Conservation (phyloP, 2,888 invertebrate genomes). For the Eilema griseolum region DNA sequence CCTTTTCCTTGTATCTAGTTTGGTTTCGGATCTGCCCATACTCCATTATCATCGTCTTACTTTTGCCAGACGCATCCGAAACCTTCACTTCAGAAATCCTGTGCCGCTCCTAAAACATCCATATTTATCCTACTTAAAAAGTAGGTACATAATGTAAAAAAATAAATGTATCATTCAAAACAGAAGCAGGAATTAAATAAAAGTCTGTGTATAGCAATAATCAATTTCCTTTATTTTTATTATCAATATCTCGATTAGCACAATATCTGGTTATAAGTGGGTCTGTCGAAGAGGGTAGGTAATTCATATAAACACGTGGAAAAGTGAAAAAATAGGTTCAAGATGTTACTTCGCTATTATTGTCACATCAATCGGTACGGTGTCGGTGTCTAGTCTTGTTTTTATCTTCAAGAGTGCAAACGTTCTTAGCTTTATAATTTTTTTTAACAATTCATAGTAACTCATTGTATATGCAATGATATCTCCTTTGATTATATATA, state of each 20-base stretch:
- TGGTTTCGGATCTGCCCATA: no score
- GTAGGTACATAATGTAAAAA: no score
- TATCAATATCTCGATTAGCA: constrained; percentile 57
- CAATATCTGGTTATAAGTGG: constrained; percentile 54
- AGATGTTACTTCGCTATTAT: constrained; percentile 70
- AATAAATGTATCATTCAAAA: not conserved
- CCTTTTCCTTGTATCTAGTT: no score
- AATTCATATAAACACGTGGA: constrained; percentile 65
- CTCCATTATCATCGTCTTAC: no score
- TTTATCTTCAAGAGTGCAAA: not conserved
- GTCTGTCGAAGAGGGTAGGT: constrained; percentile 47
- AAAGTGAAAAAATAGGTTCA: constrained; percentile 81
- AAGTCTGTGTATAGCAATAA: constrained; percentile 18
- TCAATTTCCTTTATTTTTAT: constrained; percentile 49
- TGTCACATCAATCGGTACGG: constrained; percentile 64
- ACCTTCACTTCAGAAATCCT: no score
- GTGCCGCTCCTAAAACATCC: no score
- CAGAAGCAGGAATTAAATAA: constrained; percentile 1
- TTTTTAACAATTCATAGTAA: not conserved
- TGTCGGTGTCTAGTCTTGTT: constrained; percentile 1
- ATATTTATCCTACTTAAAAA: no score
- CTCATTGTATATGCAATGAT: not conserved
- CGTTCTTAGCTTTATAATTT: not conserved
- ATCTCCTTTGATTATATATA: no score
- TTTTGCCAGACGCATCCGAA: no score